phyloP scores from a whole-genome alignment of 2,113 vertebrate genomes.

The Trachemys scripta region DNA sequence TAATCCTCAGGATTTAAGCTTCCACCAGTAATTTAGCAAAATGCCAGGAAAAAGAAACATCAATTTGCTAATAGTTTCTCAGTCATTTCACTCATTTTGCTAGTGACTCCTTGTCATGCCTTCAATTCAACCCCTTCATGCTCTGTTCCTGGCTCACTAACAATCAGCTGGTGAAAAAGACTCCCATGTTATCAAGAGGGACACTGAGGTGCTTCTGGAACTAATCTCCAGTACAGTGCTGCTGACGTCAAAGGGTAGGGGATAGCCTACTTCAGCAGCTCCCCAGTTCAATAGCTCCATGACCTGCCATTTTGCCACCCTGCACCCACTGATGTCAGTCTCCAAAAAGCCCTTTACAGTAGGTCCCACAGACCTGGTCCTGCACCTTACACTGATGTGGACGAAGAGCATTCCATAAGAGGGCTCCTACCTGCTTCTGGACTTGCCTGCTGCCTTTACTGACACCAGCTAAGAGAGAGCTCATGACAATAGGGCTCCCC shows the following conservation, averaged over 20 bases:
- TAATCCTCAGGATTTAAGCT: background rate
- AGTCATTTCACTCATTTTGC: background rate
- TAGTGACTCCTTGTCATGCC: background rate
- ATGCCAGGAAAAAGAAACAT: background rate
- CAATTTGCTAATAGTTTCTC: background rate
- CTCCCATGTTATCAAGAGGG: background rate
- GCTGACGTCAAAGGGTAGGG: background rate
- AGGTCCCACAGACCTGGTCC: accelerated
- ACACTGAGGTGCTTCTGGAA: background rate
- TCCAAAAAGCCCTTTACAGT: accelerated
- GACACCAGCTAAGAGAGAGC: background rate
- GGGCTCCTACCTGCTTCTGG: background rate
- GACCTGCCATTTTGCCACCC: accelerated
- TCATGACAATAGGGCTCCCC: background rate
- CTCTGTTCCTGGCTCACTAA: background rate
- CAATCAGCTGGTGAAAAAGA: background rate
- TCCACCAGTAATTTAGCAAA: background rate
- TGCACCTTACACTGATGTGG: background rate
- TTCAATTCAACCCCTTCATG: background rate
- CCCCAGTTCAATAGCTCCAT: background rate
- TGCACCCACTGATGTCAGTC: background rate
- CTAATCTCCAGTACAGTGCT: background rate
- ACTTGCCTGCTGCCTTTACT: background rate
- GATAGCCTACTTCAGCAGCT: accelerated
- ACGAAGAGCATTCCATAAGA: background rate